Evolutionary conservation across 2,888 invertebrate species (phyloP).

Genomic region (Lithophane semibrunnea): DNA sequence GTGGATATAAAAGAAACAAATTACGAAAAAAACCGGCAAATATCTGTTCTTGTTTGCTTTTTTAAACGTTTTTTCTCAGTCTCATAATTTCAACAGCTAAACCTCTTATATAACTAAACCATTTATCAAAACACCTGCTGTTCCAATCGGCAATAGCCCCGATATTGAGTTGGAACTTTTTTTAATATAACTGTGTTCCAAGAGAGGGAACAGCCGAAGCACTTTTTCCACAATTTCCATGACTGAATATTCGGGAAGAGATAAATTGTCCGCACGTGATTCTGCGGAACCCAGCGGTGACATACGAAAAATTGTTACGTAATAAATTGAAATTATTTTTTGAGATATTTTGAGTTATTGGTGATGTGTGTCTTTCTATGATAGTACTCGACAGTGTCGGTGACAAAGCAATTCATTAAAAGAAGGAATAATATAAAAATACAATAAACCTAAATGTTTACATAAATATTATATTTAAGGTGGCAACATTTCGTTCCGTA

Average conservation of each 20-base stretch:
- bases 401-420: not conserved
- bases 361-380: not conserved
- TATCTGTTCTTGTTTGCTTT: not conserved
- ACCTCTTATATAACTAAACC: not conserved
- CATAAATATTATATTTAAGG: too few relatives aligned
- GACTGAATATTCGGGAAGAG: conserved; percentile 71
- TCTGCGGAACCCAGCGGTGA: conserved; percentile 70
- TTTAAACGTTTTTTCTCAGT: not conserved
- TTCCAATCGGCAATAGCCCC: conserved; percentile 21
- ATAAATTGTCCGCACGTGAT: conserved; percentile 77
- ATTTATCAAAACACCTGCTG: conserved; percentile 52
- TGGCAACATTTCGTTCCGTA: too few relatives aligned
- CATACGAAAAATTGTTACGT: conserved; percentile 76
- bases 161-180: conserved; percentile 67
- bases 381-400: not conserved
- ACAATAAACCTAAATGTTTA: too few relatives aligned
- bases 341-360: conserved; percentile 36
- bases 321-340: conserved; percentile 69
- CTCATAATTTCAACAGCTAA: not conserved
- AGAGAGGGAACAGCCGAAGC: conserved; percentile 42
- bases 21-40: not conserved
- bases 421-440: not conserved
- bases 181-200: conserved; percentile 59
- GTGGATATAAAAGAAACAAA: not conserved
- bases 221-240: conserved; percentile 64